These are phyloP conservation scores for Alouatta palliata DNA, from an alignment of 2,113 vertebrate species.

Conservation along the genomic window DNA sequence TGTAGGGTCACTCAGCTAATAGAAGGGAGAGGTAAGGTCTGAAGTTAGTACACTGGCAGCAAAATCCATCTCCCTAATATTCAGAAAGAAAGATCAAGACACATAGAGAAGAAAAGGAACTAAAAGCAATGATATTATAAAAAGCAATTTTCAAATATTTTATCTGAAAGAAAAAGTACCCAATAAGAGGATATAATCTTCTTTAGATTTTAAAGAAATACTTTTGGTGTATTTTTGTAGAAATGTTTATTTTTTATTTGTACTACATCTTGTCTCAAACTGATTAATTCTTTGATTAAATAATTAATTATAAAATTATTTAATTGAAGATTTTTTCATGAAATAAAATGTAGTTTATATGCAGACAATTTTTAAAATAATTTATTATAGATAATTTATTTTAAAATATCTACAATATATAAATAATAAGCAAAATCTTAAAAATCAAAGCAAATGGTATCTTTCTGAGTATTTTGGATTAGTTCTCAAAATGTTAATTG, in stretches of 20 bases:
- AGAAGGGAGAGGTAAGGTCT: background rate
- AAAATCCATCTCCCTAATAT: background rate
- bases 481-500: constrained; percentile 45
- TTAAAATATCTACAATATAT: background rate
- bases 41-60: background rate
- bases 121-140: background rate
- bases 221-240: background rate
- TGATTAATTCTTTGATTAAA: background rate
- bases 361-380: background rate
- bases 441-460: background rate
- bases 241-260: background rate
- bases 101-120: background rate
- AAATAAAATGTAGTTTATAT: background rate
- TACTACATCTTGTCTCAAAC: background rate
- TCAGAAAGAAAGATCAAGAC: background rate
- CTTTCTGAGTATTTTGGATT: background rate
- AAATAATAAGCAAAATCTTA: background rate
- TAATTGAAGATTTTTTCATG: background rate
- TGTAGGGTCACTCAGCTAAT: background rate
- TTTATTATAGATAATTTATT: background rate
- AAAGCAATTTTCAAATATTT: background rate
- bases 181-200: background rate
- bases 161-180: background rate
- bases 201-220: background rate
- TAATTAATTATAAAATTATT: background rate